A percentile compares a stretch with the other conserved stretches of the same genome.
These are phyloP conservation scores for Myotis pilosus DNA, from an alignment of 2,797 vertebrate genomes.

Conservation along the genomic window DNA sequence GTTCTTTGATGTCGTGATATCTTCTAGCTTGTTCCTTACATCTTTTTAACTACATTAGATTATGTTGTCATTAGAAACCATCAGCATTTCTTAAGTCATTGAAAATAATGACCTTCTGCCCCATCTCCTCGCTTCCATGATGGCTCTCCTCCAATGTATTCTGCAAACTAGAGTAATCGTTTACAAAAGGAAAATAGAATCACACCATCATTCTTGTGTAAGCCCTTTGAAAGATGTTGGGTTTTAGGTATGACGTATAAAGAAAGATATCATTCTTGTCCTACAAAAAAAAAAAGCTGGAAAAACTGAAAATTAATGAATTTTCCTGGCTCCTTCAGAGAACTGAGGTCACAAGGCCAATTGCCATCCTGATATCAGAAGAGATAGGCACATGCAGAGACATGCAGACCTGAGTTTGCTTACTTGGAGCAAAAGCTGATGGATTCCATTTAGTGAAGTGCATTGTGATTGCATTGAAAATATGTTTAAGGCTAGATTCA, in stretches of 20 bases:
- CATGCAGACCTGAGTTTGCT: not conserved
- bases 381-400: not conserved
- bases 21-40: not conserved
- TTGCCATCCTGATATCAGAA: not conserved
- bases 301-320: not conserved
- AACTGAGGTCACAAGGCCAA: constrained; percentile 9
- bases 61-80: not conserved
- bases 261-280: not conserved
- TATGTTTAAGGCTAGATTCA: not conserved
- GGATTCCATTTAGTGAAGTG: not conserved
- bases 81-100: not conserved
- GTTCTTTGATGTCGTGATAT: not conserved
- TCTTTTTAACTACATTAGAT: not conserved
- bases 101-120: not conserved
- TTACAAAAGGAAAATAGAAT: not conserved
- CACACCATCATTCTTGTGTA: not conserved
- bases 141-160: not conserved
- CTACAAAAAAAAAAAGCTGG: not conserved
- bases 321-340: not conserved
- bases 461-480: not conserved
- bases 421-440: not conserved
- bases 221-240: not conserved
- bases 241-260: not conserved
- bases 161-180: not conserved
- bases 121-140: not conserved